phyloP scores from a whole-genome alignment of 2,113 vertebrate genomes.

The Xiphophorus couchianus region DNA sequence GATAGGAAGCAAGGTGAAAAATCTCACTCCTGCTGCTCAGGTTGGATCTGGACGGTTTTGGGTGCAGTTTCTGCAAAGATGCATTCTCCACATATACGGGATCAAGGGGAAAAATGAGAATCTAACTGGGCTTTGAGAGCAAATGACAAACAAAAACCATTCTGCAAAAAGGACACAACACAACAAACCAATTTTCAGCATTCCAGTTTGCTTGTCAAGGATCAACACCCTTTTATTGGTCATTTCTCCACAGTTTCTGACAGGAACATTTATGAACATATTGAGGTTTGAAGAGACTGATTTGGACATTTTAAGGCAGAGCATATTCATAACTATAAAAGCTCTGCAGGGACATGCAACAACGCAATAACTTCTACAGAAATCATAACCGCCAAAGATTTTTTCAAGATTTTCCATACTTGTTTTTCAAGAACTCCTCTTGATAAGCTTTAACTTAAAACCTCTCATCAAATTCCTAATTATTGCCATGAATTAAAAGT shows the following conservation, averaged over 20 bases:
- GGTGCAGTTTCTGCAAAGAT: background rate
- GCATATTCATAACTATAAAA: background rate
- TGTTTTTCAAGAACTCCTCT: background rate
- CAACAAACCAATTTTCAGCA: background rate
- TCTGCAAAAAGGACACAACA: background rate
- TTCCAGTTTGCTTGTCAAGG: background rate
- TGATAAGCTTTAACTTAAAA: background rate
- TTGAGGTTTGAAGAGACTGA: background rate
- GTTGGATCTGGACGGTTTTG: too few species aligned
- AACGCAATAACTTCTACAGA: background rate
- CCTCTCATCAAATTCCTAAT: background rate
- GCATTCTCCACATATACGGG: background rate
- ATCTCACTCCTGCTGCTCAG: constrained; percentile 1
- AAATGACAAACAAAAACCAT: background rate
- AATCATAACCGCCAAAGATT: background rate
- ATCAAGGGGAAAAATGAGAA: background rate
- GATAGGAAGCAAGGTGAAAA: constrained; percentile 13
- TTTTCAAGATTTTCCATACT: background rate
- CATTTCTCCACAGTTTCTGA: background rate
- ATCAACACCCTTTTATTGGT: background rate
- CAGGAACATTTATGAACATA: background rate
- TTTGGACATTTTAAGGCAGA: background rate
- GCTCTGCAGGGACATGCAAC: background rate
- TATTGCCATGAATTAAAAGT: background rate
- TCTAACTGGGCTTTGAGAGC: background rate